Base-by-base conservation (phyloP, 2,113 vertebrate genomes). In the Rhynchomys soricoides region DNA sequence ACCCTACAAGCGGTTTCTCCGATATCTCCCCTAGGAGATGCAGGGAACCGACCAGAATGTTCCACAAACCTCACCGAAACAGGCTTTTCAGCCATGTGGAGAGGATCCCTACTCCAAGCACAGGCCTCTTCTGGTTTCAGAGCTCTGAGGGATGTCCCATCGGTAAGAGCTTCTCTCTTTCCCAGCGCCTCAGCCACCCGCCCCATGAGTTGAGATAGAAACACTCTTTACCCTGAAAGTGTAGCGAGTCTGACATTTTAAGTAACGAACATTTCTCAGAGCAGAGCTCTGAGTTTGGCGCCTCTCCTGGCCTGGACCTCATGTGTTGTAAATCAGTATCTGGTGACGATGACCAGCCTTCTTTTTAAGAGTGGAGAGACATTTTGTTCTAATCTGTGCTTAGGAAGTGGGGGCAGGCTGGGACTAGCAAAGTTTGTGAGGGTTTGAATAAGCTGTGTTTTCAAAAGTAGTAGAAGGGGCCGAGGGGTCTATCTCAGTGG, bases 201-300 rank as follows among this genome's bases (percentile, higher is more conserved):
- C 75, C 40, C 55, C 52, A n/a, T 52, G 83, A 77, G 59, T 62
- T n/a, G 93, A 94, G 82, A 52, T 17, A 48, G 62, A 59, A 59
- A 93, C 3, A 43, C 55, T 59, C 59, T 52, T 81, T 59, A n/a
- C 91, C 73, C 94, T 55, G 21, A 90, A 89, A 87, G 68, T 17
- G 19, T 77, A 94, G 73, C 21, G 21, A 70, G 86, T 78, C 83
- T 96, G 91, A 92, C 89, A 74, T 94, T 94, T 94, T 78, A 95
- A 93, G 64, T 97, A 83, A 87, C 55, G 75, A 86, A 62, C 7
- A 24, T 21, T 17, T 95, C 92, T 85, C 64, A 55, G 75, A 83
- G 90, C 71, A 94, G 62, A 95, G 68, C 70, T 55, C 77, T 5
- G 79, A 64, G 91, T 59, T 89, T 93, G 87, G 93, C 10, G 0